Conservation (phyloP, 2,797 vertebrate genomes). For the Ctenopoma multispine region DNA sequence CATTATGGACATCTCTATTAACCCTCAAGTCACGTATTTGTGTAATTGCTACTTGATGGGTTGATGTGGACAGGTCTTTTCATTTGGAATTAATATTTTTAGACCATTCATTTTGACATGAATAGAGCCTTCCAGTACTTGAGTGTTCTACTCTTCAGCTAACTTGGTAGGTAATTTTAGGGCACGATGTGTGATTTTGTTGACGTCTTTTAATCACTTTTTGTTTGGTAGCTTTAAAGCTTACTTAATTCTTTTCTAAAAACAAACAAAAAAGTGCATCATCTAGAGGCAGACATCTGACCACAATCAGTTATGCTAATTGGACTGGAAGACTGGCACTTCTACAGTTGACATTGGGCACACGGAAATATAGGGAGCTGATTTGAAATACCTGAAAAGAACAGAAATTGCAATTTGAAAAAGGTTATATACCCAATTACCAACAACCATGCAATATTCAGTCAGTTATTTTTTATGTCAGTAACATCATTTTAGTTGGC, state of each 20-base stretch:
- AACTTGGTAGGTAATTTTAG: slow-evolving; percentile 7
- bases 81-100: slow-evolving; percentile 18
- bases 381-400: too few species aligned
- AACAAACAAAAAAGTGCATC: not conserved
- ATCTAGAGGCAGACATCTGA: slow-evolving; percentile 4
- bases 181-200: slow-evolving; percentile 1
- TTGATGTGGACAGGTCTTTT: slow-evolving; percentile 5
- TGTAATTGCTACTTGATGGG: slow-evolving; percentile 18
- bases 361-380: too few species aligned
- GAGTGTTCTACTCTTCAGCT: slow-evolving; percentile 11
- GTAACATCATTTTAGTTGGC: too few species aligned
- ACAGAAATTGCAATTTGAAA: too few species aligned
- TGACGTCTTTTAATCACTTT: slow-evolving; percentile 5
- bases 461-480: too few species aligned
- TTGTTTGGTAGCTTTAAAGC: not conserved
- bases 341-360: too few species aligned
- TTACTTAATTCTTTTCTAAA: not conserved
- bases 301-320: not conserved
- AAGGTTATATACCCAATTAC: too few species aligned
- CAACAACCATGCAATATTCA: too few species aligned
- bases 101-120: slow-evolving; percentile 2
- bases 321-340: too few species aligned
- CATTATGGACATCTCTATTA: slow-evolving; percentile 9
- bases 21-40: slow-evolving; percentile 12
- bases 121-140: slow-evolving; percentile 11